These are phyloP conservation scores for Drosophila santomea DNA, from an alignment of 1,140 invertebrate genomes.

Conservation along the genomic window DNA sequence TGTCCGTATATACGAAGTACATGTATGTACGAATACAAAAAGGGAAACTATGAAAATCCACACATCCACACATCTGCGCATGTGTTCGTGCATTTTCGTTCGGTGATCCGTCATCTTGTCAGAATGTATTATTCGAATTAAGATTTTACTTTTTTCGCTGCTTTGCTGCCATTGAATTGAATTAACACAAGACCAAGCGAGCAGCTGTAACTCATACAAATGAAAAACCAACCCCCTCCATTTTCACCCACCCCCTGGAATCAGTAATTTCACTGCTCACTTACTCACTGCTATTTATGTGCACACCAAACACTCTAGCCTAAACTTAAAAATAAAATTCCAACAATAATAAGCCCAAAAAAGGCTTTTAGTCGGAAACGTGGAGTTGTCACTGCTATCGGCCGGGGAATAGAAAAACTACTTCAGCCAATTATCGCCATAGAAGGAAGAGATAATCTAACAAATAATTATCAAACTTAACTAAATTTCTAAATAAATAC, in stretches of 20 bases:
- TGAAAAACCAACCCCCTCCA: conserved; percentile 35
- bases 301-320: conserved; percentile 2
- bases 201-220: conserved; percentile 52
- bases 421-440: conserved; percentile 32
- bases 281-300: conserved; percentile 36
- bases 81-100: conserved; percentile 79
- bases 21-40: conserved; percentile 45
- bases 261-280: conserved; percentile 3
- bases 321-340: conserved; percentile 29
- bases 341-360: conserved; percentile 7
- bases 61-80: conserved; percentile 51
- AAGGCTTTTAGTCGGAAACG: conserved; percentile 25
- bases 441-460: conserved; percentile 24
- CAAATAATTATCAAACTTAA: conserved; percentile 12
- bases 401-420: conserved; percentile 5
- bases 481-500: background rate
- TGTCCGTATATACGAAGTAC: conserved; percentile 33
- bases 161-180: conserved; percentile 81
- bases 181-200: conserved; percentile 68
- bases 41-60: conserved; percentile 77
- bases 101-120: conserved; percentile 84
- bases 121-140: conserved; percentile 84
- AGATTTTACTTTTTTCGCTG: conserved; percentile 80
- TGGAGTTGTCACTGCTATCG: conserved; percentile 30
- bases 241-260: conserved; percentile 7